Base-by-base conservation (phyloP, 2,888 invertebrate species). In the Hyles lineata region DNA sequence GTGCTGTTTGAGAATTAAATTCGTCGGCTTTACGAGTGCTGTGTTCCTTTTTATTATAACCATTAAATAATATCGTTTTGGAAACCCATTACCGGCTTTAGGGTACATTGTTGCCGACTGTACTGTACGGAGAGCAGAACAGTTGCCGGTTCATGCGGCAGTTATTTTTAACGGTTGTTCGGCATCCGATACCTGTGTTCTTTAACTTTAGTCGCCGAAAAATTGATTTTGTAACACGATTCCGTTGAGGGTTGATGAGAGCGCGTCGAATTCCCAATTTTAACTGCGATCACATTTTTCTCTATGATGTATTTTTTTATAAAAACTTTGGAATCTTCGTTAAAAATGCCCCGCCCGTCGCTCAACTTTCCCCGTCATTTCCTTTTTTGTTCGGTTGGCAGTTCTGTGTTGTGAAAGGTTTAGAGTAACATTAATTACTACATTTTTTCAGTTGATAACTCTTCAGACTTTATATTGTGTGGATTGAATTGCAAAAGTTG, bases 1-100 rank as follows among this genome's bases (percentile, higher is more conserved):
- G 52, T 50, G 17, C 63, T 23, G 61, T 23, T 43, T 43, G n/a
- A 55, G 70, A 43, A 70, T 73, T 73, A 73, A 70, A 73, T 62
- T 73, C 70, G 60, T 60, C 60, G 60, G 70, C 43, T 71, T 71
- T 71, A 71, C 70, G 60, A 43, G 58, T 59, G 23, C 70, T 23
- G 60, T 60, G 55, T 71, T 59, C 70, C 11, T 35, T 71, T 71
- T 71, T 71, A 71, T 71, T 71, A 60, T 60, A 59, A 60, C 60
- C 70, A 71, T 71, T 71, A 71, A 71, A 71, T 60, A 71, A 60
- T 71, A 71, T 71, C 60, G 70, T 60, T 71, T 71, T 60, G 32
- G 70, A 67, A 67, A 67, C 23, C 67, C 67, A 67, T 67, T 67
- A 67, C 67, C 67, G 55, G 19, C 19, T 55, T n/a, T 6, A 17